These are phyloP conservation scores for Macroteleia sp. DNA, from an alignment of 2,888 invertebrate species.

Conservation along the genomic window DNA sequence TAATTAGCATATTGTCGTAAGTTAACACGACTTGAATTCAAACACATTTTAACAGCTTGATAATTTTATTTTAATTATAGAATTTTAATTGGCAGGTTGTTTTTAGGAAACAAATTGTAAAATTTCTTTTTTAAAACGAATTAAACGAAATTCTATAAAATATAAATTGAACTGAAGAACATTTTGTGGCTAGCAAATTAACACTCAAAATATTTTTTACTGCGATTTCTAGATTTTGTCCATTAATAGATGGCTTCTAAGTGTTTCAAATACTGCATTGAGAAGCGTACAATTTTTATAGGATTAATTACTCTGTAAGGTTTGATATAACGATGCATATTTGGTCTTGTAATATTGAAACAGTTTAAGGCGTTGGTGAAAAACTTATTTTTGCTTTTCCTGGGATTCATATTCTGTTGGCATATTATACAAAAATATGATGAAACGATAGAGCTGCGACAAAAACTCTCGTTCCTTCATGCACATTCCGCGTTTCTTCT, in stretches of 20 bases:
- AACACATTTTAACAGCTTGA: constrained; percentile 31
- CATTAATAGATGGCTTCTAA: neutral
- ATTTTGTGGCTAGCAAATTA: constrained; percentile 3
- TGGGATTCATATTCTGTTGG: neutral
- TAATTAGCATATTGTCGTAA: constrained; percentile 44
- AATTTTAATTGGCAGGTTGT: constrained; percentile 26
- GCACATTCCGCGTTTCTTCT: constrained; percentile 41
- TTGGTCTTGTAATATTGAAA: too few relatives aligned
- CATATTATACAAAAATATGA: constrained; percentile 19
- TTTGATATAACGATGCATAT: too few relatives aligned
- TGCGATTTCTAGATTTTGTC: neutral
- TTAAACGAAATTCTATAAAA: constrained; percentile 2
- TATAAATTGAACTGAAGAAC: too few relatives aligned
- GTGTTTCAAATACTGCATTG: too few relatives aligned
- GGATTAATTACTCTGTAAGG: too few relatives aligned
- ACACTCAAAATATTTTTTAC: constrained; percentile 8
- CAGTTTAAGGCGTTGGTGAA: too few relatives aligned
- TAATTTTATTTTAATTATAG: constrained; percentile 2
- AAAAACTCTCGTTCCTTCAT: constrained; percentile 40
- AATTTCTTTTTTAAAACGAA: constrained; percentile 9
- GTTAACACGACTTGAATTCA: constrained; percentile 18
- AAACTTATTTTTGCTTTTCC: too few relatives aligned
- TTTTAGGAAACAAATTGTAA: constrained; percentile 12
- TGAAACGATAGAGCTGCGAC: constrained; percentile 30
- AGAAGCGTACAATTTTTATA: too few relatives aligned